These are phyloP conservation scores for Phrynocephalus vlangalii DNA, from an alignment of 2,797 vertebrate species.

Conservation along the genomic window DNA sequence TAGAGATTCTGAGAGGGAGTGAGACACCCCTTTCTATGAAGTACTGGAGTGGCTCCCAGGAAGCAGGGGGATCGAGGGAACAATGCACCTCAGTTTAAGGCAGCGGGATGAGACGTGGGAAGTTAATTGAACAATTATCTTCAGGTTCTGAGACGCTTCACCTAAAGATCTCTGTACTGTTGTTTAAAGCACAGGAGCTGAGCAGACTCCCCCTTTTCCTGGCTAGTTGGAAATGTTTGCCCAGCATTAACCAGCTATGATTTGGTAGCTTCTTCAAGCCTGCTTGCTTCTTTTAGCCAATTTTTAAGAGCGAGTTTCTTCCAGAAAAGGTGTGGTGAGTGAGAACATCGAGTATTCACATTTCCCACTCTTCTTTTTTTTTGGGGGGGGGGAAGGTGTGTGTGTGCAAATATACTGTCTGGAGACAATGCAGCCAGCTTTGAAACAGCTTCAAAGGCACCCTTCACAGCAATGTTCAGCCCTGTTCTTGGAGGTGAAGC, in stretches of 20 bases:
- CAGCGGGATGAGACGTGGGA: neutral
- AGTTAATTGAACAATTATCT: neutral
- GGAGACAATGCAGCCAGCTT: conserved; percentile 11
- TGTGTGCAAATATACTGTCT: neutral
- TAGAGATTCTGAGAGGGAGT: neutral
- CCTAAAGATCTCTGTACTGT: neutral
- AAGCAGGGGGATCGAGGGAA: too few species aligned
- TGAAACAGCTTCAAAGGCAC: conserved; percentile 33
- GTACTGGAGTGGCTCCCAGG: too few species aligned
- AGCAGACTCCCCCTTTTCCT: neutral
- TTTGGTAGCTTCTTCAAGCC: conserved; percentile 7
- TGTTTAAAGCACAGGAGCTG: neutral
- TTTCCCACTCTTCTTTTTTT: neutral
- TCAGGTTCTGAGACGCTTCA: neutral
- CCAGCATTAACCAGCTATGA: neutral
- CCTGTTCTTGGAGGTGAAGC: neutral
- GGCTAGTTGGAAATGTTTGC: neutral
- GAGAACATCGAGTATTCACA: conserved; percentile 22
- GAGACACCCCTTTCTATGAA: neutral
- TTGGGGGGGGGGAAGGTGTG: neutral
- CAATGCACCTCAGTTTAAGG: too few species aligned
- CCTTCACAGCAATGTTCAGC: conserved; percentile 26
- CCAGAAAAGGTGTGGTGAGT: conserved; percentile 28
- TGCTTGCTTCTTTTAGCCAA: neutral
- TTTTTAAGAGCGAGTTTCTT: conserved; percentile 14